Base-by-base conservation (phyloP, 2,888 invertebrate genomes). In the Leptopilina myrica region DNA sequence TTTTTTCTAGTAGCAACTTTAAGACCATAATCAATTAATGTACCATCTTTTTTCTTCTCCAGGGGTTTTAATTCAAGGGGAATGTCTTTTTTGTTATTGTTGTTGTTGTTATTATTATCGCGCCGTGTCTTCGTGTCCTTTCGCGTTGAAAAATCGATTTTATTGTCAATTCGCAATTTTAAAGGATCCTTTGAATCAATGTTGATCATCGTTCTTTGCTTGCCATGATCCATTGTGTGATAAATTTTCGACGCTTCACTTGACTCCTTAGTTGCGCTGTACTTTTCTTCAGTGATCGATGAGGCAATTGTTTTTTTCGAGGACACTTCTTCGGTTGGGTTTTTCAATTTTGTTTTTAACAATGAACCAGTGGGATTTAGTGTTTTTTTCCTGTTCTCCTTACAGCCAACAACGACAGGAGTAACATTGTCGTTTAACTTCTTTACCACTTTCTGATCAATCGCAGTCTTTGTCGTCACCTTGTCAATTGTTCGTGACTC, bases 21-120 rank as follows among this genome's bases (percentile, higher is more conserved):
- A 15, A 86, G 76, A 0, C 87, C 87, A 76, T 86, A 87, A 83
- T 89, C 88, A 20, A 87, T 87, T 66, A 88, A 80, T 33, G 85
- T 88, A 0, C 86, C 86, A 12, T 87, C 87, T 14, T 88, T 82
- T 26, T 77, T 85, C 78, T 87, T 88, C 76, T 87, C 87, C 49
- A 88, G 86, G 11, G 88, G 86, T 76, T 83, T 86, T 78, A 88
- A 79, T 0, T 78, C 76, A 43, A 84, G 64, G 1, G 49, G 49
- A 12, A 49, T 49, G 49, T 0, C 82, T 64, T 20, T 62, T 62
- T 62, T 20, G 20, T 20, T 20, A 1, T 20, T 20, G 20, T 20
- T 20, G 20, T 20, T 20, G 1, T 20, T 20, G 1, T 20, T 20
- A 20, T 20, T 20, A 8, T 2, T 2, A 20, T 62, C 62, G 20